Conservation (phyloP, 2,797 vertebrate species). For the Leuciscus waleckii region DNA sequence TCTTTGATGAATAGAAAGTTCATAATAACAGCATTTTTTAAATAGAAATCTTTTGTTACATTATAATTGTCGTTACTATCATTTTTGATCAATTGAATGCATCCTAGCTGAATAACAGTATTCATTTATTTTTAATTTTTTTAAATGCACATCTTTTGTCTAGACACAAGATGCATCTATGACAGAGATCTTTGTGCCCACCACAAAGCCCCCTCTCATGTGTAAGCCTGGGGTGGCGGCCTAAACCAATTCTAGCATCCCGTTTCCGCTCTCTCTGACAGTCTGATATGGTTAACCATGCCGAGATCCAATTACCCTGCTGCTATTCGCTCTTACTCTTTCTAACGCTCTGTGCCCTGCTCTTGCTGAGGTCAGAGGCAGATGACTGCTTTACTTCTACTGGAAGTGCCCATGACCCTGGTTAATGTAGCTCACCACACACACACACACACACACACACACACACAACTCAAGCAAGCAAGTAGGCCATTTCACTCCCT, state of each 20-base stretch:
- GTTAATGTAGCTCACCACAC: slow-evolving; percentile 22
- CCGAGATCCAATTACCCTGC: slow-evolving; percentile 47
- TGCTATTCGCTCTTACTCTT: slow-evolving; percentile 35
- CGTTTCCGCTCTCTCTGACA: slow-evolving; percentile 22
- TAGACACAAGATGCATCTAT: slow-evolving; percentile 15
- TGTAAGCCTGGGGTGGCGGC: slow-evolving; percentile 41
- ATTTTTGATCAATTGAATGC: too few relatives aligned
- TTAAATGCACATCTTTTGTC: neutral
- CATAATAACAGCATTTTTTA: too few relatives aligned
- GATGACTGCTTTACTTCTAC: neutral
- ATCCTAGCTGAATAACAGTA: too few relatives aligned
- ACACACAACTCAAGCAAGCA: slow-evolving; percentile 16
- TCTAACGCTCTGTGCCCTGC: slow-evolving; percentile 21
- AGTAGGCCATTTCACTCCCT: slow-evolving; percentile 14
- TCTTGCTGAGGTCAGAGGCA: slow-evolving; percentile 16
- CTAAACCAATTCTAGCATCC: slow-evolving; percentile 39
- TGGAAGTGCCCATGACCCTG: slow-evolving; percentile 11
- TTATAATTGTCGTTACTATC: too few relatives aligned
- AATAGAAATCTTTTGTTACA: too few relatives aligned
- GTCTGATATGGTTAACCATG: slow-evolving; percentile 42
- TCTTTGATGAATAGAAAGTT: neutral
- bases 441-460: slow-evolving; percentile 22
- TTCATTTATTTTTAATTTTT: too few relatives aligned
- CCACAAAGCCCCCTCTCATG: slow-evolving; percentile 10
- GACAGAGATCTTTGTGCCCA: slow-evolving; percentile 38